Percentiles rank a stretch among this genome's conserved stretches.
These are phyloP conservation scores for Ascidia mentula DNA, from an alignment of 23 tunicate genomes.

Conservation along the genomic window DNA sequence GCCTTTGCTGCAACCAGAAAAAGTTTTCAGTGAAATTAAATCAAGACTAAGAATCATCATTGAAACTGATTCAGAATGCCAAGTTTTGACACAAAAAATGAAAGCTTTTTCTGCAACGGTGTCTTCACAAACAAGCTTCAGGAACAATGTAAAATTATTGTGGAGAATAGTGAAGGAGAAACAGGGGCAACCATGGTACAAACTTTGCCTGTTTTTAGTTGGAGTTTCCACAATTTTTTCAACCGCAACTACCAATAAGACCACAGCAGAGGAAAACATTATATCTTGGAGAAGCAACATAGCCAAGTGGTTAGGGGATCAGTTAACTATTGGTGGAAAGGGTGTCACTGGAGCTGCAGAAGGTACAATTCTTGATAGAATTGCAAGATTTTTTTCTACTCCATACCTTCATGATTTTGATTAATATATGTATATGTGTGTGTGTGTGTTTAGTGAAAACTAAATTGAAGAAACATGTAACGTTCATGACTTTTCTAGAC, in stretches of 20 bases:
- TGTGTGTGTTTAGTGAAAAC: no score
- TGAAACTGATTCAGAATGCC: conserved; percentile 19
- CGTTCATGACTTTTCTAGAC: no score
- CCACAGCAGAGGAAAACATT: neutral
- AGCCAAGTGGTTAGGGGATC: conserved; percentile 46
- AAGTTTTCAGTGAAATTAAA: conserved; percentile 28
- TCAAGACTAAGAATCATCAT: conserved; percentile 11
- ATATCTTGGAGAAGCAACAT: conserved; percentile 21
- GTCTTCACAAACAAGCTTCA: conserved; percentile 1
- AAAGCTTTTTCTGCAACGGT: conserved; percentile 16
- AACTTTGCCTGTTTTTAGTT: conserved; percentile 31
- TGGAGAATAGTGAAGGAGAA: conserved; percentile 59
- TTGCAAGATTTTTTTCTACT: conserved; percentile 46
- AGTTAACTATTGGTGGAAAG: conserved; percentile 68
- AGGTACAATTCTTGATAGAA: conserved; percentile 41
- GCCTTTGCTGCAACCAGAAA: neutral
- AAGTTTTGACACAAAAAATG: conserved; percentile 13
- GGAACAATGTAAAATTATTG: conserved; percentile 38
- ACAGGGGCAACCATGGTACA: conserved; percentile 47
- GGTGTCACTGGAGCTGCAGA: conserved; percentile 61
- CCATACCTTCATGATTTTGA: conserved; percentile 83
- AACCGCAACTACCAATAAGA: neutral
- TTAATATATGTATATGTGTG: no score
- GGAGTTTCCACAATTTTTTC: conserved; percentile 22
- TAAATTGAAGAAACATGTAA: no score